A percentile compares a stretch with the other conserved stretches of the same genome.
phyloP scores from a whole-genome alignment of 2,797 vertebrate species.

The Rhinatrema bivittatum region DNA sequence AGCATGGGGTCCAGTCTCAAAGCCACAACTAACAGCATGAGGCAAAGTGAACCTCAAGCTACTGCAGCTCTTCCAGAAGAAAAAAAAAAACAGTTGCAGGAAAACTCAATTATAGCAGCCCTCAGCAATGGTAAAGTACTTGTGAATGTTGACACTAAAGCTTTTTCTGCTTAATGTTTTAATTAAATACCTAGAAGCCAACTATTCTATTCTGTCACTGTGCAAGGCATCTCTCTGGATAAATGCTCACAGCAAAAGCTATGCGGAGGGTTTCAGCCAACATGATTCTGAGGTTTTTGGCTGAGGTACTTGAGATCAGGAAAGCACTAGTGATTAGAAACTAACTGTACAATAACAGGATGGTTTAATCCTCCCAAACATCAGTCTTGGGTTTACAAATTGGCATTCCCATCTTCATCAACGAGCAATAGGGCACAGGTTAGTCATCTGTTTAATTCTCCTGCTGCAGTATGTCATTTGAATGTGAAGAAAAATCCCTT shows the following conservation, averaged over 20 bases:
- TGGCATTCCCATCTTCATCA: slow-evolving; percentile 60
- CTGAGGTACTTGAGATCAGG: slow-evolving; percentile 50
- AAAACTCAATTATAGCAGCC: slow-evolving; percentile 57
- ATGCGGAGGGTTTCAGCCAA: slow-evolving; percentile 58
- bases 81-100: slow-evolving; percentile 29
- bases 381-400: slow-evolving; percentile 57
- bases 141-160: slow-evolving; percentile 56
- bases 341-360: slow-evolving; percentile 46
- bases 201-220: slow-evolving; percentile 51
- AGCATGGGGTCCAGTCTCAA: slow-evolving; percentile 58
- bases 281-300: slow-evolving; percentile 46
- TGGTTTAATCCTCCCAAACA: slow-evolving; percentile 67
- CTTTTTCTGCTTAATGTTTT: slow-evolving; percentile 64
- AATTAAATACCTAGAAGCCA: slow-evolving; percentile 70
- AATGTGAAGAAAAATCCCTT: slow-evolving; percentile 65
- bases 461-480: slow-evolving; percentile 60
- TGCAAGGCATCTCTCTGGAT: slow-evolving; percentile 52
- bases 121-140: slow-evolving; percentile 44
- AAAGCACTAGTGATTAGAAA: slow-evolving; percentile 54
- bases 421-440: slow-evolving; percentile 65
- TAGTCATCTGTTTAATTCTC: slow-evolving; percentile 72
- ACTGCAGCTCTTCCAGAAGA: slow-evolving; percentile 44
- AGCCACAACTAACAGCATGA: slow-evolving; percentile 64
- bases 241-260: slow-evolving; percentile 61
- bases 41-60: slow-evolving; percentile 53